A percentile compares a stretch with the other conserved stretches of the same genome.
phyloP scores from a whole-genome alignment of 1,140 invertebrate species.

The Homalodisca vitripennis region DNA sequence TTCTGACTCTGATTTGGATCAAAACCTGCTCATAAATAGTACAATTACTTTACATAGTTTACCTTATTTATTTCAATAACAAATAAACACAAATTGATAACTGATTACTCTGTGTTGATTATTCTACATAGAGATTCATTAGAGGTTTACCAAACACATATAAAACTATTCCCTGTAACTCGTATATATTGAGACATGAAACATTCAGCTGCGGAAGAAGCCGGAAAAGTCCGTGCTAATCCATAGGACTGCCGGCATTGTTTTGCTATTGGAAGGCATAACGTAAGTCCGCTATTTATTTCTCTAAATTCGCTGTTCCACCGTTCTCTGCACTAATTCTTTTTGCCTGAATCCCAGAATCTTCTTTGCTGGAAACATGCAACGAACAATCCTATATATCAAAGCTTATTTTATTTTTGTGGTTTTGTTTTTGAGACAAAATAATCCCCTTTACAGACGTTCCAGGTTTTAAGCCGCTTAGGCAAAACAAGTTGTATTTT shows the following conservation, averaged over 20 bases:
- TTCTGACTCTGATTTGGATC: no score
- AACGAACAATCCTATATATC: slow-evolving; percentile 33
- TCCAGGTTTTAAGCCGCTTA: slow-evolving; percentile 34
- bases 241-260: no score
- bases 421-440: slow-evolving; percentile 35
- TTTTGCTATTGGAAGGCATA: slow-evolving; percentile 20
- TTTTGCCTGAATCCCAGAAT: slow-evolving; percentile 34
- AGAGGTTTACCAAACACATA: no score
- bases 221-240: slow-evolving; percentile 2
- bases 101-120: no score
- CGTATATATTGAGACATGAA: no score
- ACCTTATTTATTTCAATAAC: no score
- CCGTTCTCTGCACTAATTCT: slow-evolving; percentile 32
- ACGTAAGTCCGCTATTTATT: slow-evolving; percentile 23
- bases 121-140: no score
- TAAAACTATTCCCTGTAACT: no score
- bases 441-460: slow-evolving; percentile 22
- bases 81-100: no score
- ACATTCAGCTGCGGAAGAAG: no score
- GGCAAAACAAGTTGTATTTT: slow-evolving; percentile 33
- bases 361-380: slow-evolving; percentile 31
- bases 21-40: no score
- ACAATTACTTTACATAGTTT: no score
- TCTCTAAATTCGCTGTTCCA: slow-evolving; percentile 8
- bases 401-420: slow-evolving; percentile 36